phyloP scores from a whole-genome alignment of 2,797 vertebrate species.

The Enteromius trimaculatus region DNA sequence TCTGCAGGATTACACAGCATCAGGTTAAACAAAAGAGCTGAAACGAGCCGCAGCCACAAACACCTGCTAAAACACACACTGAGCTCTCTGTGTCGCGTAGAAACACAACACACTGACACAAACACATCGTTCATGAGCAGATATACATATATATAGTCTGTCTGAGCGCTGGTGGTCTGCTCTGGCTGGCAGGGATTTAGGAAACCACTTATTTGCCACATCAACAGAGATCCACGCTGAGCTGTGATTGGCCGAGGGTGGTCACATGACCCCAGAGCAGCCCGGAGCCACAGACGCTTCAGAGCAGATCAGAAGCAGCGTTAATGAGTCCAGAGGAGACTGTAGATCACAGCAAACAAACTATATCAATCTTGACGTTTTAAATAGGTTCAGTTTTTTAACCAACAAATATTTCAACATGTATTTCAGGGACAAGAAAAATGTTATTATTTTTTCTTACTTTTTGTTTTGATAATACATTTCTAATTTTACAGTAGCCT shows the following conservation, averaged over 20 bases:
- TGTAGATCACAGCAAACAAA: not conserved
- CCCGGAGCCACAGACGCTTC: not conserved
- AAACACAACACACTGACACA: not conserved
- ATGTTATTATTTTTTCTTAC: too few relatives aligned
- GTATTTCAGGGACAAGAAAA: not conserved
- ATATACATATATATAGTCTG: not conserved
- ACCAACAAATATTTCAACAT: not conserved
- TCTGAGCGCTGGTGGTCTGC: conserved; percentile 50
- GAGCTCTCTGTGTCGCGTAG: conserved; percentile 4
- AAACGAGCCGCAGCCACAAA: not conserved
- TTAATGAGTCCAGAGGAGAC: not conserved
- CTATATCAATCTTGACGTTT: not conserved
- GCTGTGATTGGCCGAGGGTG: conserved; percentile 22
- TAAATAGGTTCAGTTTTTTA: not conserved
- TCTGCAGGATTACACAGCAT: not conserved
- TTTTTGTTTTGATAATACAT: not conserved
- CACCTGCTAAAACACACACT: conserved; percentile 29
- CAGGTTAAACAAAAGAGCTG: not conserved
- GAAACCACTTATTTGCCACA: conserved; percentile 57
- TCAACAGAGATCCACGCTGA: conserved; percentile 28
- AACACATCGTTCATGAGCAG: not conserved
- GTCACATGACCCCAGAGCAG: not conserved
- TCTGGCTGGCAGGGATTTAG: conserved; percentile 40
- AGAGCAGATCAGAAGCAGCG: not conserved
- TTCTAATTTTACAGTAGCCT: not conserved